Evolutionary conservation across 1,140 invertebrate species (phyloP).

Genomic region (Ephestia elutella): DNA sequence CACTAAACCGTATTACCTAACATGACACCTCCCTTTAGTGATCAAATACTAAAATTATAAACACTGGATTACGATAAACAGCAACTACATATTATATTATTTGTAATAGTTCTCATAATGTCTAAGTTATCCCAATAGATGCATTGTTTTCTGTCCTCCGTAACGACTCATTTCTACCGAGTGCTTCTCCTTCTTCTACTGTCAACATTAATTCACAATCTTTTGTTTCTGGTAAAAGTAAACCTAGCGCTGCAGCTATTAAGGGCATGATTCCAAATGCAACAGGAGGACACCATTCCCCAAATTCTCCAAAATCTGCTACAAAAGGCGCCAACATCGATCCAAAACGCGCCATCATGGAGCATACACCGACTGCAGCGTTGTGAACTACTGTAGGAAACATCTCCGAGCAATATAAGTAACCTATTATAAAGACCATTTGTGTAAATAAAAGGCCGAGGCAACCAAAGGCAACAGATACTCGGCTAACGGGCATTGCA

Average conservation of each 20-base stretch:
- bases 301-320: conserved; percentile 61
- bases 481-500: conserved; percentile 62
- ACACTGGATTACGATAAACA: neutral
- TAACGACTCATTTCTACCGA: conserved; percentile 67
- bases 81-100: neutral
- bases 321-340: conserved; percentile 80
- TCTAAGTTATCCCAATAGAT: conserved; percentile 1
- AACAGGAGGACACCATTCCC: conserved; percentile 78
- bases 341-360: conserved; percentile 80
- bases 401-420: conserved; percentile 80
- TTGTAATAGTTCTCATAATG: neutral
- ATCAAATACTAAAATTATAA: neutral
- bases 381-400: conserved; percentile 82
- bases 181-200: conserved; percentile 82
- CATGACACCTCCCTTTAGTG: neutral
- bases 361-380: conserved; percentile 78
- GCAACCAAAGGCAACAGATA: conserved; percentile 75
- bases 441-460: conserved; percentile 80
- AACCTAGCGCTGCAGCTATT: conserved; percentile 77
- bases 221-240: conserved; percentile 84
- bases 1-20: conserved; percentile 32
- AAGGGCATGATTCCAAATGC: conserved; percentile 81
- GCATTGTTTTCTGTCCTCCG: neutral
- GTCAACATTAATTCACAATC: conserved; percentile 83
- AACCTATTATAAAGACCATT: conserved; percentile 72